These are phyloP conservation scores for Aepyceros melampus DNA, from an alignment of 2,113 vertebrate species.

Conservation along the genomic window DNA sequence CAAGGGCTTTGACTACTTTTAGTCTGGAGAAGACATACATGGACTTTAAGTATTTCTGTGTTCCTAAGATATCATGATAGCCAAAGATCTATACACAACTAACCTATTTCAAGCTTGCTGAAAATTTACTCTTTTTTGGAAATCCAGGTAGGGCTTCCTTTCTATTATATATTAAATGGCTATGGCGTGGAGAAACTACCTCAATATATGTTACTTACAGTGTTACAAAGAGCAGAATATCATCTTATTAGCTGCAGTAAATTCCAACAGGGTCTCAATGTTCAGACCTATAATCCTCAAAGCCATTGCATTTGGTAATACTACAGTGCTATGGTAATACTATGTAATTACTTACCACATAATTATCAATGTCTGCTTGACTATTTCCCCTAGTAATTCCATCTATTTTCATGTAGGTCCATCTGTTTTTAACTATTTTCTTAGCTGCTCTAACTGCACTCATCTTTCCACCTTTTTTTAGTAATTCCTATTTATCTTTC, in stretches of 20 bases:
- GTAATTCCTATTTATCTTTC: not conserved
- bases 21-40: not conserved
- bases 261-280: not conserved
- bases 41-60: not conserved
- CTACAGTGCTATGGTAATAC: not conserved
- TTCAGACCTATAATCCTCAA: not conserved
- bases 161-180: not conserved
- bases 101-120: not conserved
- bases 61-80: not conserved
- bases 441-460: not conserved
- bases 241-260: not conserved
- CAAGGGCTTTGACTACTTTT: not conserved
- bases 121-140: not conserved
- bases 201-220: not conserved
- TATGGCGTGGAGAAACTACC: not conserved
- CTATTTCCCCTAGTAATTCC: not conserved
- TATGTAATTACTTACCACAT: not conserved
- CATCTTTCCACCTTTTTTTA: not conserved
- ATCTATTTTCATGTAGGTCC: not conserved
- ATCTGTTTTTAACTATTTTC: not conserved
- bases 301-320: not conserved
- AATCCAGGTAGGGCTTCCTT: not conserved
- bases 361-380: not conserved
- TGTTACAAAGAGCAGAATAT: not conserved
- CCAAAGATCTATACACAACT: not conserved